phyloP scores from a whole-genome alignment of 2,888 invertebrate species.

The Drosophila kuntzei region DNA sequence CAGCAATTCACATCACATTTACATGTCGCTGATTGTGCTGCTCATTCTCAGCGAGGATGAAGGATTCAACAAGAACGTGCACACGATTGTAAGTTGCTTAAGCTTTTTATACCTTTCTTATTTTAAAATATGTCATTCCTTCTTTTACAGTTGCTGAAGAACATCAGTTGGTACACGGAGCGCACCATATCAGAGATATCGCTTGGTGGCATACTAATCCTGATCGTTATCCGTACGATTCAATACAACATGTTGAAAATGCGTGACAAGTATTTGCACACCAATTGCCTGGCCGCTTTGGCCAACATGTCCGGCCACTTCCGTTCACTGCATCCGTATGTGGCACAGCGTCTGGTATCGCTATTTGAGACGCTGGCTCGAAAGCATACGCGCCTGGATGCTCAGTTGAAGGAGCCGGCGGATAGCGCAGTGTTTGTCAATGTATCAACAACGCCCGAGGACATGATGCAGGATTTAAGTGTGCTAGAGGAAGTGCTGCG shows the following conservation, averaged over 20 bases:
- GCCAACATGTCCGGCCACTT: constrained; percentile 99
- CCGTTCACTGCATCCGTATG: constrained; percentile 96
- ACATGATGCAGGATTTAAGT: constrained; percentile 92
- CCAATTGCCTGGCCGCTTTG: constrained; percentile 98
- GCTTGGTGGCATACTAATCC: constrained; percentile 95
- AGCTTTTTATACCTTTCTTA: background rate
- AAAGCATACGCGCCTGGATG: constrained; percentile 90
- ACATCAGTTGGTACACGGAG: constrained; percentile 97
- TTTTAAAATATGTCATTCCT: too few species aligned
- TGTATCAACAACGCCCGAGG: constrained; percentile 83
- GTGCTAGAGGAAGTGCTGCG: constrained; percentile 98
- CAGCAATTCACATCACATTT: constrained; percentile 98
- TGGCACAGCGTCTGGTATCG: constrained; percentile 96
- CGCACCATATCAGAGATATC: constrained; percentile 96
- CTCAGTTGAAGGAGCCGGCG: constrained; percentile 87
- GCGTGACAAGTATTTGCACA: constrained; percentile 98
- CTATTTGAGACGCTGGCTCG: constrained; percentile 96
- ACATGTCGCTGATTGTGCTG: constrained; percentile 98
- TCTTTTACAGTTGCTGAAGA: constrained; percentile 91
- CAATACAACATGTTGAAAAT: constrained; percentile 99
- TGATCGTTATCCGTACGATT: constrained; percentile 98
- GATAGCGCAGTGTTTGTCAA: constrained; percentile 83
- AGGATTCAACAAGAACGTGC: constrained; percentile 96
- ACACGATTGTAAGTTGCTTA: constrained; percentile 92
- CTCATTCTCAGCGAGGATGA: constrained; percentile 99